Evolutionary conservation across 2,113 vertebrate species (phyloP).

Genomic region (Salvelinus fontinalis): DNA sequence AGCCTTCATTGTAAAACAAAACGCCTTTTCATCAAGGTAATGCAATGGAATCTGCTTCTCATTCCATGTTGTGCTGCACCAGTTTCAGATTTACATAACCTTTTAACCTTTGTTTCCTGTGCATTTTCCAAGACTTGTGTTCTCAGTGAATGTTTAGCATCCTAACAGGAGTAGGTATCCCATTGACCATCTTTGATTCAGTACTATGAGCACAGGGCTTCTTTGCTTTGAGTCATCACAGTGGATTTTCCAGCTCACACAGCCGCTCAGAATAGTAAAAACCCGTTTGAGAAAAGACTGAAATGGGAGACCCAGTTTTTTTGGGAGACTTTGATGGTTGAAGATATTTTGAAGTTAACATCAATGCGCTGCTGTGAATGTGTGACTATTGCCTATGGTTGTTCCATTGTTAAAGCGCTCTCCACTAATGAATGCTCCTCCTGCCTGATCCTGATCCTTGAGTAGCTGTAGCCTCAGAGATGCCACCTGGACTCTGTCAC

Average conservation of each 20-base stretch:
- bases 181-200: not conserved
- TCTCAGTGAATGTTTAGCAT: not conserved
- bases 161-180: not conserved
- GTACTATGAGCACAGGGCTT: too few species aligned
- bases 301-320: not conserved
- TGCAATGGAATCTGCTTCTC: slow-evolving; percentile 24
- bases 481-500: slow-evolving; percentile 68
- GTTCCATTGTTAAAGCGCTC: slow-evolving; percentile 21
- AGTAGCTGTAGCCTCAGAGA: slow-evolving; percentile 52
- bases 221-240: too few species aligned
- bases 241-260: too few species aligned
- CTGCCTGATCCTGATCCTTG: slow-evolving; percentile 38
- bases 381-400: not conserved
- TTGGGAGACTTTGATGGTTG: slow-evolving; percentile 9
- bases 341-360: not conserved
- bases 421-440: slow-evolving; percentile 7
- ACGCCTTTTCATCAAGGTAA: slow-evolving; percentile 21
- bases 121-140: slow-evolving; percentile 15
- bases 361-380: not conserved
- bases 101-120: slow-evolving; percentile 24
- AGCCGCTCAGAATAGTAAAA: not conserved
- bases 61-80: slow-evolving; percentile 7
- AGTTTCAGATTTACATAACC: slow-evolving; percentile 40
- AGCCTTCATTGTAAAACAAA: slow-evolving; percentile 7
- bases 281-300: not conserved